Evolutionary conservation across 2,797 vertebrate species (phyloP), one percentile per base, ranked within the genome.

Genomic region (Phylloscopus collybita): DNA sequence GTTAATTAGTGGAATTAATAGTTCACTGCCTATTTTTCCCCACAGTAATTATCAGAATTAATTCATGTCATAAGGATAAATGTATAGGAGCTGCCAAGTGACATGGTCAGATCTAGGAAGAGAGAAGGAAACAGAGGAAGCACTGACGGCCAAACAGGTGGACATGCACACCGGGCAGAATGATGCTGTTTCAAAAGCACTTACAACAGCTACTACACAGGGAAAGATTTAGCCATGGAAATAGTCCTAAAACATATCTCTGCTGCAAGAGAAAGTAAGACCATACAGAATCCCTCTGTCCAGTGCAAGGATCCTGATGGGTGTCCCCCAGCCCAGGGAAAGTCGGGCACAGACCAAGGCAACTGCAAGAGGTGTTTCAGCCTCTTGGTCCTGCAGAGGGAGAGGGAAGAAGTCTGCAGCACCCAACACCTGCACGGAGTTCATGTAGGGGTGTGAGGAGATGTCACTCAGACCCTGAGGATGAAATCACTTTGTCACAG

Each of bases 341-440:
- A 42, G n/a, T 29, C 49, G 69, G 61, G 32, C 47, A 54, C 18
- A 50, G 34, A 21, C 40, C 42, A 47, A 66, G 62, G 40, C 18
- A 59, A 18, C 16, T 67, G 17, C 56, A 73, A 80, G 53, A 78
- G 16, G 2, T 64, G 19, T 51, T 88, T 66, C 56, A 82, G 25
- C 60, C 21, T 59, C 59, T 49, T 54, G 21, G 26, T 54, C 27
- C 57, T 57, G 42, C 26, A 75, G 67, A 85, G 34, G 16, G 7
- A 70, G 27, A 85, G 22, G 23, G 20, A 80, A 84, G 10, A 69
- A 40, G 6, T 51, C 56, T 88, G 72, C 44, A 76, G 49, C 30
- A 69, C 44, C 11, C 36, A 70, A 1, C 0, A 0, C 13, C 29
- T 29, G n/a, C 19, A 21, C 22, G 20, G 10, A 71, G 26, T 5